These are phyloP conservation scores for Sinosuthora webbiana DNA, from an alignment of 2,113 vertebrate species.

Conservation along the genomic window DNA sequence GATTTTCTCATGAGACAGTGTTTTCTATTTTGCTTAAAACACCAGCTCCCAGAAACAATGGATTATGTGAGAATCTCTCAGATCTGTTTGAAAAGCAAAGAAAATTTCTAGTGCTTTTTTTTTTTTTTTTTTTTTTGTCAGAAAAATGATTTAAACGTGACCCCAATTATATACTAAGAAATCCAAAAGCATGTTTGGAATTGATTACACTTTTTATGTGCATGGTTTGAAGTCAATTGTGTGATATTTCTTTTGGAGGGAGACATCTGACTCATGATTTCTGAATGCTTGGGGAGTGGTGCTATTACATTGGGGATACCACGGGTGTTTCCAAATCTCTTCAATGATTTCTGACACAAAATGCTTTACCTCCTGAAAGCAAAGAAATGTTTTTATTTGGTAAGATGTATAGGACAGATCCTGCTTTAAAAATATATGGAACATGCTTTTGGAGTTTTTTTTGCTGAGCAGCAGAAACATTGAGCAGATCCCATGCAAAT, in stretches of 20 bases:
- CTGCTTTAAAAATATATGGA: not conserved
- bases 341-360: not conserved
- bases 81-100: conserved; percentile 18
- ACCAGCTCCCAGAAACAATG: conserved; percentile 35
- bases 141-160: conserved; percentile 36
- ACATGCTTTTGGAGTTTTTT: not conserved
- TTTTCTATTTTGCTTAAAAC: conserved; percentile 50
- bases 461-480: not conserved
- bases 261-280: conserved; percentile 51
- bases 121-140: conserved; percentile 15
- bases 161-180: not conserved
- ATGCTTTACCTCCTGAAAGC: not conserved
- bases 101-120: not conserved
- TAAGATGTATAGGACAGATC: not conserved
- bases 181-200: conserved; percentile 43
- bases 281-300: conserved; percentile 50
- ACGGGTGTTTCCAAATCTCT: not conserved
- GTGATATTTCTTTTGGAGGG: conserved; percentile 24
- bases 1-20: conserved; percentile 36
- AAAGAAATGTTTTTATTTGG: not conserved
- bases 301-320: not conserved
- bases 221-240: conserved; percentile 28
- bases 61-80: conserved; percentile 12
- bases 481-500: not conserved
- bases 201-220: conserved; percentile 35